Evolutionary conservation across 2,888 invertebrate species (phyloP), one percentile per base, ranked within the genome.

Genomic region (Altica lythri): DNA sequence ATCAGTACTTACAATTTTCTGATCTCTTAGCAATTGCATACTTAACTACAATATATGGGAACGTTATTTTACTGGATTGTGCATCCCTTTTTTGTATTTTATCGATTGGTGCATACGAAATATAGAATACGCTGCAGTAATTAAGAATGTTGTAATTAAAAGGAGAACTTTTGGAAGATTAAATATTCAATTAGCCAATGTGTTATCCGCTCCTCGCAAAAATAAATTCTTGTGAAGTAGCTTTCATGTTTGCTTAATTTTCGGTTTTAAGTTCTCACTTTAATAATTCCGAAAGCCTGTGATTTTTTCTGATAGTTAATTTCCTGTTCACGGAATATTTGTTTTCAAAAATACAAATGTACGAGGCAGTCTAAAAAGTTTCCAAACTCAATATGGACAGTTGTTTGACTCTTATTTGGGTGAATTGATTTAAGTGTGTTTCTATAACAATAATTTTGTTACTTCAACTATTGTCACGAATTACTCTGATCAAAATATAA

Each of bases 61-160:
- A 46, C 34, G 40, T 34, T 30, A 27, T 52, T 30, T 50, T 42
- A 29, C 25, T 48, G 48, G 35, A 49, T 29, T 43, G 42, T 46
- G 34, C 38, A 46, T 35, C 30, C 9, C 46, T 46, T 46, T 40
- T 19, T 40, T 14, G 25, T 19, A 43, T 49, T 55, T 40, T 37
- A 43, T 53, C 46, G 37, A 55, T 55, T 53, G 45, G 46, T 58
- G 34, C 53, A 53, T 38, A 40, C 50, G 51, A 53, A 53, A 58
- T 55, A 50, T 49, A 53, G 48, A 55, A 55, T 53, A 58, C 50
- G 44, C 58, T 49, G 55, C 55, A 55, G 52, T 55, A 55, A 58
- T 58, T 54, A 58, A 48, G 54, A 54, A 44, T 50, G 38, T 54
- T 44, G 52, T 49, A 48, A 54, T 58, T 52, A 48, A 50, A 46